These are phyloP conservation scores for Baronia brevicornis DNA, from an alignment of 2,888 invertebrate genomes.

Conservation along the genomic window DNA sequence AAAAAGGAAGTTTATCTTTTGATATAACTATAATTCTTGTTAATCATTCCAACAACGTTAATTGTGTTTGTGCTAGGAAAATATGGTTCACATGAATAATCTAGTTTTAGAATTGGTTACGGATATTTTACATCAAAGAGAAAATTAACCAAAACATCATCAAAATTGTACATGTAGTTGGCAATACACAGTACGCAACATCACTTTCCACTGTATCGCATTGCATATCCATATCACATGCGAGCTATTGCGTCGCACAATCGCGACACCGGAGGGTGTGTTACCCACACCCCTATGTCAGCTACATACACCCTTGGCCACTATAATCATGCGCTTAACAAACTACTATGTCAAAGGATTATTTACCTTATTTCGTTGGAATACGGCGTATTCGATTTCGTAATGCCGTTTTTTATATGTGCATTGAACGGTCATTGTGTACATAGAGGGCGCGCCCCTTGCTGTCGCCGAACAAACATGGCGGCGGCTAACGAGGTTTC, in stretches of 20 bases:
- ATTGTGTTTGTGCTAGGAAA: no score
- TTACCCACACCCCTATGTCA: constrained; percentile 59
- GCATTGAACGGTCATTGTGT: constrained; percentile 48
- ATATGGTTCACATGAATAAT: no score
- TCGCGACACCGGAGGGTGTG: constrained; percentile 62
- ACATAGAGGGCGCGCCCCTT: constrained; percentile 71
- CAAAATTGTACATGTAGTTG: no score
- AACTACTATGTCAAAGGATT: constrained; percentile 19
- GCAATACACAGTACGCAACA: no score
- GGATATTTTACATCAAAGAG: no score
- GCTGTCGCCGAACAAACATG: constrained; percentile 71
- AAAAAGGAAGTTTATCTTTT: no score
- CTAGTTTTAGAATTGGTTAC: no score
- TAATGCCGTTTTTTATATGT: constrained; percentile 12
- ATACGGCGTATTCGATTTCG: constrained; percentile 20
- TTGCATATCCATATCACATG: constrained; percentile 69
- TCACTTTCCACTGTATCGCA: constrained; percentile 54
- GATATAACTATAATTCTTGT: no score
- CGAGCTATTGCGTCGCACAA: constrained; percentile 60
- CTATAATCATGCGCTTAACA: constrained; percentile 27
- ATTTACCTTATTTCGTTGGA: constrained; percentile 24
- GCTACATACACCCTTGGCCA: constrained; percentile 55
- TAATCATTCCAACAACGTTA: no score
- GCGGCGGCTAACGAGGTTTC: constrained; percentile 71
- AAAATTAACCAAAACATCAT: no score